Conservation (phyloP, 1,140 invertebrate genomes). For the Megalonaias nervosa region DNA sequence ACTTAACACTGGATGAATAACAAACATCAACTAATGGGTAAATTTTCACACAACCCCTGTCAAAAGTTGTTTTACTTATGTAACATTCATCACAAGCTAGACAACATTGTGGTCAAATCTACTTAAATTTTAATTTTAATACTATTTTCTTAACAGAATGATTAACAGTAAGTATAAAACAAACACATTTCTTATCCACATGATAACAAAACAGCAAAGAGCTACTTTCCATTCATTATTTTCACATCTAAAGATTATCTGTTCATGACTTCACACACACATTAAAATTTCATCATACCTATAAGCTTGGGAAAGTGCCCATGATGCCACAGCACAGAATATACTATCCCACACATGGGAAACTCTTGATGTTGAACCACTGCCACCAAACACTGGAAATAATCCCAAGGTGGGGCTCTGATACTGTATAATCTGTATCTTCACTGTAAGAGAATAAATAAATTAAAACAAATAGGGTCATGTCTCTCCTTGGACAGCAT, state of each 20-base stretch:
- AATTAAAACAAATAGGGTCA: neutral
- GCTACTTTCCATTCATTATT: neutral
- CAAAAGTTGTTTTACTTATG: too few species aligned
- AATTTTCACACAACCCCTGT: too few species aligned
- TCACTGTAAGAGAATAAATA: conserved; percentile 79
- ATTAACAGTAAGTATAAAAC: neutral
- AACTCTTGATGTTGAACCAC: conserved; percentile 77
- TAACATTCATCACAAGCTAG: too few species aligned
- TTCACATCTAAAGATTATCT: neutral
- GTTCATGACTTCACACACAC: neutral
- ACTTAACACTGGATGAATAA: too few species aligned
- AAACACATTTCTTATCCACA: neutral
- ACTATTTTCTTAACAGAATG: neutral
- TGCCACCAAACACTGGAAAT: conserved; percentile 89
- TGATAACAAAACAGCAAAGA: neutral
- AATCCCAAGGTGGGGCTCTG: conserved; percentile 96
- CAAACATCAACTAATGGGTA: too few species aligned
- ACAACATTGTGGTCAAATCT: neutral
- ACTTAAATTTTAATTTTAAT: neutral
- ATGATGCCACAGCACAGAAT: conserved; percentile 95
- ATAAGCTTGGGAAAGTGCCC: conserved; percentile 97
- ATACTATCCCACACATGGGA: conserved; percentile 95
- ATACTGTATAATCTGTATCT: conserved; percentile 90
- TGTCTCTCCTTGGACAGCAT: too few species aligned
- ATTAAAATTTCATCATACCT: conserved; percentile 75